These are phyloP conservation scores for Cloeon dipterum DNA, from an alignment of 2,888 invertebrate species.

Conservation along the genomic window DNA sequence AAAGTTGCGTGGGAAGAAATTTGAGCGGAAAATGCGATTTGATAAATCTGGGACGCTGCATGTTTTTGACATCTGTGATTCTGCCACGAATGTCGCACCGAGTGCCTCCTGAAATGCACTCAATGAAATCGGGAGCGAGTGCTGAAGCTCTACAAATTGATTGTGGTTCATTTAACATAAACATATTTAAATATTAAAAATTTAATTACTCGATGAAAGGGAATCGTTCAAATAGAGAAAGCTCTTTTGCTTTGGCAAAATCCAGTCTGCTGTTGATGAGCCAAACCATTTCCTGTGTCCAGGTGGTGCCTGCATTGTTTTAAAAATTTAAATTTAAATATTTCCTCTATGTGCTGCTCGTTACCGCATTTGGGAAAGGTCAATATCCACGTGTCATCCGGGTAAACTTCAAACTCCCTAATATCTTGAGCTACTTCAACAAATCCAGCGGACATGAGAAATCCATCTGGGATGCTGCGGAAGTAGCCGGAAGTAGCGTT, in stretches of 20 bases:
- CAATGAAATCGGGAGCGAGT: too few relatives aligned
- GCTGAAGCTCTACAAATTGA: too few relatives aligned
- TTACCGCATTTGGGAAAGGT: constrained; percentile 76
- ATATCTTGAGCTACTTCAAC: constrained; percentile 42
- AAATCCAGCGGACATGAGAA: constrained; percentile 44
- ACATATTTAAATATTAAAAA: too few relatives aligned
- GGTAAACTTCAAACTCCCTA: constrained; percentile 40
- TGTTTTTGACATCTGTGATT: constrained; percentile 38
- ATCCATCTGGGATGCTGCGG: too few relatives aligned
- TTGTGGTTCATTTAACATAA: too few relatives aligned
- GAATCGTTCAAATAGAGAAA: constrained; percentile 34
- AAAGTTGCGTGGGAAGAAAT: too few relatives aligned
- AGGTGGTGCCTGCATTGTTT: constrained; percentile 85
- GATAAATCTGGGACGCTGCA: too few relatives aligned
- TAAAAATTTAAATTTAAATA: constrained; percentile 5
- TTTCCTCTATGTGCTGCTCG: too few relatives aligned
- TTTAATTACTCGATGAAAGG: constrained; percentile 58
- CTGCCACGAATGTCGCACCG: constrained; percentile 53
- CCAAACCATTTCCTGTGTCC: constrained; percentile 88
- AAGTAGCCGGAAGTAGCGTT: too few relatives aligned
- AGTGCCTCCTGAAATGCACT: too few relatives aligned
- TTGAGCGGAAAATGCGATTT: too few relatives aligned
- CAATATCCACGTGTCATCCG: constrained; percentile 64
- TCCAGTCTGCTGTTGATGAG: constrained; percentile 57
- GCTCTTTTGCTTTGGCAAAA: constrained; percentile 43